Base-by-base conservation (phyloP, 2,797 vertebrate species). In the Amniataba percoides region DNA sequence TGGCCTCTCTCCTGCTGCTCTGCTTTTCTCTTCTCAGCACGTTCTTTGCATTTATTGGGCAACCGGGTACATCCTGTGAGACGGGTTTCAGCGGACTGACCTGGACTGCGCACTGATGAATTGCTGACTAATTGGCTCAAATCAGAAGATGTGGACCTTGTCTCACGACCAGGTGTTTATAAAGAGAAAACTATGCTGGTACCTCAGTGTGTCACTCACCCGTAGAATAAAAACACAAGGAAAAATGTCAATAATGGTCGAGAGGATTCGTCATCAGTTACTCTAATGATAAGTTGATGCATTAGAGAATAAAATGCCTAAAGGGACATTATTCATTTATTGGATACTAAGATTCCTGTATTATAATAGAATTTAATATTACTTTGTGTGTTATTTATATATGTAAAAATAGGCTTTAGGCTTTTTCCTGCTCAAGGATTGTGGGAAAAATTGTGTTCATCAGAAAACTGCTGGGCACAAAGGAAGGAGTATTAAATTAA, bases 21-120 rank as follows among this genome's bases (percentile, higher is more conserved):
- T 93, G 94, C 89, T 94, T 95, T 95, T 94, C 85, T 89, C 82
- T 93, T 93, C 95, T 95, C 95, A 95, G 94, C 95, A 92, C 95
- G 93, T 94, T 95, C 93, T 91, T 85, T 79, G 71, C 85, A 81
- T 91, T 87, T 86, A 85, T 83, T 73, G 71, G 77, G 67, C 48
- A 77, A 71, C 76, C 60, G n/a, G 85, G 77, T 66, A 19, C 2
- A 52, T 87, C 63, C 68, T 40, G 72, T 77, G 77, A 78, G 78
- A 82, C 76, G 75, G 68, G 77, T 89, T 87, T 83, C 77, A 79
- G 57, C 67, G 59, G 55, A 48, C 60, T 70, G 71, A 61, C 66
- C 53, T 14, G 58, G 79, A 52, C 45, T 19, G 71, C 56, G 69
- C 62, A 49, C 71, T 83, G 85, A 93, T 84, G 67, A 82, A 92